These are phyloP conservation scores for Phyllotreta striolata DNA, from an alignment of 2,888 invertebrate genomes.

Conservation along the genomic window DNA sequence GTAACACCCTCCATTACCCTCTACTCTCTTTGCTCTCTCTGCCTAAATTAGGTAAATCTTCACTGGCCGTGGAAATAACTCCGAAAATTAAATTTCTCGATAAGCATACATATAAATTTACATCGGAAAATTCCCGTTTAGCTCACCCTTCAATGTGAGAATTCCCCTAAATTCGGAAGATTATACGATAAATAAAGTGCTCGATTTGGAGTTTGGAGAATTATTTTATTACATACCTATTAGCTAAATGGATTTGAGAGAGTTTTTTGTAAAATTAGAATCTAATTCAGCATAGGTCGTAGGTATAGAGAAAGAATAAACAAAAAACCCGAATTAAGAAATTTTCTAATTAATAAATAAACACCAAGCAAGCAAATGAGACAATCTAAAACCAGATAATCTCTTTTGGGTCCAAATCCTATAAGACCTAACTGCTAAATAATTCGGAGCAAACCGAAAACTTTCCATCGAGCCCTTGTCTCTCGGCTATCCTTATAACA, in stretches of 20 bases:
- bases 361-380: too few relatives aligned
- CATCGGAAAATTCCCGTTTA: background rate
- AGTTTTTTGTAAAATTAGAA: background rate
- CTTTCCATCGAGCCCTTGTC: background rate
- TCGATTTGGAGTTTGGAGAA: background rate
- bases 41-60: too few relatives aligned
- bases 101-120: background rate
- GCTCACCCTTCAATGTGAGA: constrained; percentile 1
- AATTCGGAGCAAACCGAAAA: constrained; percentile 7
- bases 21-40: too few relatives aligned
- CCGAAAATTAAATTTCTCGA: too few relatives aligned
- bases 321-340: too few relatives aligned
- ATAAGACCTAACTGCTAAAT: background rate
- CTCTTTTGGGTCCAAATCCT: too few relatives aligned
- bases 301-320: too few relatives aligned
- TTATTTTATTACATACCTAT: background rate
- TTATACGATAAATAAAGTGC: background rate
- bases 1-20: too few relatives aligned
- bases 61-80: background rate
- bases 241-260: background rate
- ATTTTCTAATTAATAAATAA: too few relatives aligned
- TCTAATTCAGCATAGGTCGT: too few relatives aligned
- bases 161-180: constrained; percentile 1
- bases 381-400: too few relatives aligned
- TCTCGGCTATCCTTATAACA: too few relatives aligned